Evolutionary conservation across 2,797 vertebrate genomes (phyloP), one percentile per base, ranked within the genome.

Genomic region (Pogoniulus pusillus): DNA sequence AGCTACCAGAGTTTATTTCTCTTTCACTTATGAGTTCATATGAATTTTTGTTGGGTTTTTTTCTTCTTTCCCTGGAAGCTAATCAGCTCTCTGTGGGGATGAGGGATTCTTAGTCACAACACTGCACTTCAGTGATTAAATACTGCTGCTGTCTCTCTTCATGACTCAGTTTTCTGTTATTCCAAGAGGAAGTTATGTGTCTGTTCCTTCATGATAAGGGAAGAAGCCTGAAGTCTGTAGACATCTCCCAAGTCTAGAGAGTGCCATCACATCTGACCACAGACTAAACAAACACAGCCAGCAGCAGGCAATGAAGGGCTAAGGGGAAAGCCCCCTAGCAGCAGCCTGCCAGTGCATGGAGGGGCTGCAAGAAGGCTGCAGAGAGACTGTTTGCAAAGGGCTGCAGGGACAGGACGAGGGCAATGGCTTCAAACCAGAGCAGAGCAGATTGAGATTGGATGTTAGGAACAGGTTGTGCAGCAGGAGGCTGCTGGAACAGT

Each of bases 1-100:
- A 32, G 34, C 80, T 89, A 94, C 80, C 26, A 85, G 82, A 94
- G 91, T 91, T 92, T 92, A 87, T 94, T 94, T 78, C 59, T 89
- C 10, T 34, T 69, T 93, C 53, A 32, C 39, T 83, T 82, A 16
- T 0, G 16, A 87, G 64, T 94, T 92, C 53, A 66, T 79, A 70
- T 53, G 59, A 47, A 83, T 66, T 93, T 83, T 70, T 87, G 51
- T 62, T 74, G 9, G n/a, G n/a, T 20, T 45, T 17, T 39, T 47
- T 41, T 45, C 47, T 71, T 57, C 63, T 77, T 35, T 6, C 4
- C 19, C 70, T 92, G 89, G 87, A 94, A 85, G 68, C 66, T 43
- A 41, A 58, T 82, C 77, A 87, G 73, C 75, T 87, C 87, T 85
- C 68, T 87, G 9, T 68, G 39, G 68, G 80, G 70, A 87, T 85